phyloP scores from a whole-genome alignment of 92 coral and sea anemone genomes.

The Parazoanthus darwini region DNA sequence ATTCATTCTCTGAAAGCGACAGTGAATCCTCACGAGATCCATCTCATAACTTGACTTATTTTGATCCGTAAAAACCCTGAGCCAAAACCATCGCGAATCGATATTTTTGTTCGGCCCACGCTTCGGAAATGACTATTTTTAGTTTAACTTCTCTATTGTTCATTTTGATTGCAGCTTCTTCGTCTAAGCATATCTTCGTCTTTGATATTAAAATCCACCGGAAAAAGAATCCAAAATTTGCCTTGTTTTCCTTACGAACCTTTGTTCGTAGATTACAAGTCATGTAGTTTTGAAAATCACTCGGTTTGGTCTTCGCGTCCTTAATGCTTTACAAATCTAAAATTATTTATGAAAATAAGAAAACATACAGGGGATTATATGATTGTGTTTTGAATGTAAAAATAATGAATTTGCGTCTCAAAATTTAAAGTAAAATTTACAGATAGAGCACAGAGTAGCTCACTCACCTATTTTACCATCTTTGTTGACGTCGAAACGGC shows the following conservation, averaged over 20 bases:
- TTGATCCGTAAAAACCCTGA: not conserved
- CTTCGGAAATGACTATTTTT: constrained; percentile 25
- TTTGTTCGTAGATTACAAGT: not conserved
- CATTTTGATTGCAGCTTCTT: constrained; percentile 19
- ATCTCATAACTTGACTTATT: not conserved
- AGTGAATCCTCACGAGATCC: not conserved
- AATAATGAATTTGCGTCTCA: constrained; percentile 11
- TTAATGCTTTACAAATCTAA: constrained; percentile 14
- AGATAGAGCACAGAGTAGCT: constrained; percentile 2
- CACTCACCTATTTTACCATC: constrained; percentile 97
- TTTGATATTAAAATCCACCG: not conserved
- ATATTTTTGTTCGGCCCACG: constrained; percentile 38
- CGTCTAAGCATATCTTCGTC: not conserved
- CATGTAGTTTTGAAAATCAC: constrained; percentile 10
- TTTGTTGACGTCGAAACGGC: constrained; percentile 92
- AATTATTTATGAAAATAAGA: constrained; percentile 10
- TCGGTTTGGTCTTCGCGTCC: not conserved
- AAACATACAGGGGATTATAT: constrained; percentile 23
- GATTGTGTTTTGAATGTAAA: constrained; percentile 21
- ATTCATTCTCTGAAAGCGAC: constrained; percentile 25
- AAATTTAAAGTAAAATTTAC: constrained; percentile 4
- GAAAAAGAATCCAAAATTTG: not conserved
- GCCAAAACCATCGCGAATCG: not conserved
- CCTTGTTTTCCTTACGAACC: constrained; percentile 4
- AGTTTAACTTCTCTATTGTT: constrained; percentile 30